Evolutionary conservation across 1,140 invertebrate species (phyloP), one percentile per base, ranked within the genome.

Genomic region (Drosophila rhopaloa): DNA sequence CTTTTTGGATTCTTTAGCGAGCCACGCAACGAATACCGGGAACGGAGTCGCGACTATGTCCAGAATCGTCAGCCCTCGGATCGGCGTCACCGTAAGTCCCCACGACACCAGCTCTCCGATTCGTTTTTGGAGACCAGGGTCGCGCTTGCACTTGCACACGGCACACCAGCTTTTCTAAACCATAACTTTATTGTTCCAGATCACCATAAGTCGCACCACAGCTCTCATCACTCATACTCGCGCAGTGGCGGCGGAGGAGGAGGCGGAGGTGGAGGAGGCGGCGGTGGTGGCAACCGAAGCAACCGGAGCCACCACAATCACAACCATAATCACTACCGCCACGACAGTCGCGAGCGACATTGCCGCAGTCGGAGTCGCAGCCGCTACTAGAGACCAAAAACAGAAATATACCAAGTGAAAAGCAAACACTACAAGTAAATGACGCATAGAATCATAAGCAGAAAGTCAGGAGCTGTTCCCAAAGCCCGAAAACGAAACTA

Each of bases 191-290:
- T 16, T 40, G 7, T 62, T 54, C 13, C 60, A 91, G 89, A 92
- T 79, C 83, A 91, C 53, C 85, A 90, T 48, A 92, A 92, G 57
- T 86, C 88, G 35, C 91, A 91, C 66, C 91, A 90, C 38, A 70
- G 85, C 7, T 68, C 65, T 38, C 65, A 68, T 38, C 81, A 92
- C 57, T 90, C 90, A 38, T 92, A 90, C 53, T 91, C 91, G 56
- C 91, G 85, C n/a, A 83, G 63, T 32, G 76, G 81, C 13, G 75
- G 78, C 43, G 62, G 62, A 11, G 35, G 59, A 7, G 59, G 46
- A 1, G 59, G 60, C 6, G 38, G 37, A 1, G 81, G 72, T 19
- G 61, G 65, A 38, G 68, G 63, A 16, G 29, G 29, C 1, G 76
- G 79, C 9, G 79, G 79, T n/a, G 62, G 63, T 60, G 76, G 61